Conservation (phyloP, 2,888 invertebrate genomes). For the Torymus texanus region DNA sequence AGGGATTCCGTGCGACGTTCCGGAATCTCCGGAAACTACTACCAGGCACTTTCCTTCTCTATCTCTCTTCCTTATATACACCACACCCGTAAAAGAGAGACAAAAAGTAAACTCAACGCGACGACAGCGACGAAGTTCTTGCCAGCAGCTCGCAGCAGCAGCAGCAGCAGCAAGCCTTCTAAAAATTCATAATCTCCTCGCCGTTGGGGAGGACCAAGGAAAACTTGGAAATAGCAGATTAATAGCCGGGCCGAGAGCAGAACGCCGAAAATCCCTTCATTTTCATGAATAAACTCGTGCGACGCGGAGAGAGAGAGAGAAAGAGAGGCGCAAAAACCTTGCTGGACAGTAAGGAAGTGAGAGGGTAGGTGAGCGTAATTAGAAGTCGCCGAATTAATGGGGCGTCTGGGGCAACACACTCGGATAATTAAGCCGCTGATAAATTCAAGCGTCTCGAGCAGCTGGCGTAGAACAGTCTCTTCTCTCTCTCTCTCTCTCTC, state of each 20-base stretch:
- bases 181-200: slow-evolving; percentile 42
- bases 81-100: too few relatives aligned
- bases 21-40: too few relatives aligned
- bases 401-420: slow-evolving; percentile 55
- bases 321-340: background rate
- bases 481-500: slow-evolving; percentile 48
- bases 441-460: slow-evolving; percentile 60
- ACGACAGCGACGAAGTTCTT: too few relatives aligned
- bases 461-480: slow-evolving; percentile 53
- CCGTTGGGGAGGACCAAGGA: background rate
- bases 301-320: background rate
- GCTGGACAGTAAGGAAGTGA: background rate
- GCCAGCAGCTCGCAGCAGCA: too few relatives aligned
- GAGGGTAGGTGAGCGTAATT: slow-evolving; percentile 40
- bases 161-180: too few relatives aligned
- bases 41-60: too few relatives aligned
- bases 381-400: slow-evolving; percentile 64
- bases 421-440: slow-evolving; percentile 65
- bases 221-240: slow-evolving; percentile 48
- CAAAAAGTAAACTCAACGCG: too few relatives aligned
- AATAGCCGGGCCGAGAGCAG: slow-evolving; percentile 21
- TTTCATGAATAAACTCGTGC: slow-evolving; percentile 47
- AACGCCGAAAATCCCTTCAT: slow-evolving; percentile 35
- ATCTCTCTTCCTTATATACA: too few relatives aligned
- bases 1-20: too few relatives aligned